Evolutionary conservation across 2,797 vertebrate genomes (phyloP).

Genomic region (Darevskia mixta): DNA sequence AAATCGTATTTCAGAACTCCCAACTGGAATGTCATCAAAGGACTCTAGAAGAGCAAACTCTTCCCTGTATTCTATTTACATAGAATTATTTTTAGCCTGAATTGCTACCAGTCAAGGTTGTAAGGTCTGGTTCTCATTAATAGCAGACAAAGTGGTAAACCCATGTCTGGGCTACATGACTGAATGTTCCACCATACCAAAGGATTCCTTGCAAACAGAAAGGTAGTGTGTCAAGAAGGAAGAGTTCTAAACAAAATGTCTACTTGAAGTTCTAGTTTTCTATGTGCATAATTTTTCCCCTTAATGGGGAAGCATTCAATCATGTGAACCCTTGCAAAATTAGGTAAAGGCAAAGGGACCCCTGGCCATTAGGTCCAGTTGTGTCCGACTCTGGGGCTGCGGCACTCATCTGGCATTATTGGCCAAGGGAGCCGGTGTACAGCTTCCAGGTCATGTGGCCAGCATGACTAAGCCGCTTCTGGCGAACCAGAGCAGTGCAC

Average conservation of each 20-base stretch:
- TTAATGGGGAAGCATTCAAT: background rate
- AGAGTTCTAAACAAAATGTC: background rate
- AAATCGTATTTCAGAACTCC: background rate
- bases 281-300: background rate
- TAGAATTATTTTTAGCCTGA: background rate
- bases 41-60: background rate
- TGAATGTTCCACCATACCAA: background rate
- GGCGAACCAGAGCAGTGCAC: too few species aligned
- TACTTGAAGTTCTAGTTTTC: background rate
- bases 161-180: background rate
- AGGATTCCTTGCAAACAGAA: background rate
- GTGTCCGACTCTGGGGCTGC: too few species aligned
- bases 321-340: too few species aligned
- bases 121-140: background rate
- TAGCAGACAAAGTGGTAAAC: background rate
- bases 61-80: background rate
- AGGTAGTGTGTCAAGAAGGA: background rate
- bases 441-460: too few species aligned
- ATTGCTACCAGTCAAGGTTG: background rate
- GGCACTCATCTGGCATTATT: too few species aligned
- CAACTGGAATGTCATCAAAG: background rate
- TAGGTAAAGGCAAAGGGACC: too few species aligned
- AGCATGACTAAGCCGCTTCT: too few species aligned
- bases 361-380: too few species aligned
- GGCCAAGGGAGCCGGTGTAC: too few species aligned